phyloP scores from a whole-genome alignment of 2,888 invertebrate genomes.

The Agrotis exclamationis region DNA sequence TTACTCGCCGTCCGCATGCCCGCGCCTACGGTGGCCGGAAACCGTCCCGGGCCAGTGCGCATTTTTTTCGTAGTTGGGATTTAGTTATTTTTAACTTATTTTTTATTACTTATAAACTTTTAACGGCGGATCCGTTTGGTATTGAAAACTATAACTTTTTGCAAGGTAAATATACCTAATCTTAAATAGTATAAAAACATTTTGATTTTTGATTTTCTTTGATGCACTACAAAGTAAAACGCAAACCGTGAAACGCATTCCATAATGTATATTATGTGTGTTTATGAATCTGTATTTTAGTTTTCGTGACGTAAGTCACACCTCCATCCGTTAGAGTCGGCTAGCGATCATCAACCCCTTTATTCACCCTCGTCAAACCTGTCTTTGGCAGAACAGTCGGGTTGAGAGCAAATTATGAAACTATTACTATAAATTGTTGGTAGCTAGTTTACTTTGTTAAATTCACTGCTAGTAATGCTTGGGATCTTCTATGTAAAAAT shows the following conservation, averaged over 20 bases:
- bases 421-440: slow-evolving; percentile 21
- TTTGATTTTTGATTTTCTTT: too few species aligned
- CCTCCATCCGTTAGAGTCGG: slow-evolving; percentile 19
- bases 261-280: neutral
- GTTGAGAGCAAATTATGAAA: slow-evolving; percentile 39
- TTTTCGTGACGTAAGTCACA: slow-evolving; percentile 51
- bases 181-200: too few species aligned
- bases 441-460: slow-evolving; percentile 19
- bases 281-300: slow-evolving; percentile 41
- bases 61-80: too few species aligned
- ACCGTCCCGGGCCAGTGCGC: too few species aligned
- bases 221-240: too few species aligned
- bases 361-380: slow-evolving; percentile 68
- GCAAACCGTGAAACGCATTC: neutral
- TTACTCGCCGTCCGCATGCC: too few species aligned
- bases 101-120: too few species aligned
- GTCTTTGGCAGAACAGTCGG: slow-evolving; percentile 64
- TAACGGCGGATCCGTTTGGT: too few species aligned
- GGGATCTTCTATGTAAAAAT: slow-evolving; percentile 24
- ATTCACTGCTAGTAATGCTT: slow-evolving; percentile 9
- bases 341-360: slow-evolving; percentile 36
- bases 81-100: too few species aligned
- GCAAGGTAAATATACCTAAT: too few species aligned
- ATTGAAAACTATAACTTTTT: too few species aligned
- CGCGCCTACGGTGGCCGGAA: too few species aligned